Evolutionary conservation across 2,888 invertebrate genomes (phyloP).

Genomic region (Nesidiocoris tenuis): DNA sequence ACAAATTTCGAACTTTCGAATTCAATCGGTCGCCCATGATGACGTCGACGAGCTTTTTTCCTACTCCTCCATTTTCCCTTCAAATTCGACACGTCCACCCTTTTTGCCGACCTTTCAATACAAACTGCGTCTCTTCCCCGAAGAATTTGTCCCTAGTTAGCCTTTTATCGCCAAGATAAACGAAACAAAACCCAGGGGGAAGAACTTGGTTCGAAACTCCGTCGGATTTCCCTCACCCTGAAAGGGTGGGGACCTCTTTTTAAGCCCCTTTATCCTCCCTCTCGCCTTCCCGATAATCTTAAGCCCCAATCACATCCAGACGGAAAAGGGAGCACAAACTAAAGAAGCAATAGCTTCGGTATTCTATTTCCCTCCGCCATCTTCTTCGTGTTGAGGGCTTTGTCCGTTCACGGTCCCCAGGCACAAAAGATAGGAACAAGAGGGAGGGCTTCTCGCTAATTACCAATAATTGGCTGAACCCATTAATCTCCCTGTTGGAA

Average conservation of each 20-base stretch:
- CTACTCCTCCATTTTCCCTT: no score
- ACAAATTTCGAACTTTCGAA: no score
- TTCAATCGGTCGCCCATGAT: no score
- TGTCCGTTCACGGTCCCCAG: not conserved
- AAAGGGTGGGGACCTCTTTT: not conserved
- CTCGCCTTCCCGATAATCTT: not conserved
- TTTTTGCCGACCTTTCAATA: no score
- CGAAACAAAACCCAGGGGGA: not conserved
- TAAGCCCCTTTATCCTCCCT: not conserved
- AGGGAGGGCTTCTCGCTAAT: slow-evolving; percentile 10
- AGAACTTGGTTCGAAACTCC: not conserved
- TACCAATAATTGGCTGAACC: slow-evolving; percentile 34
- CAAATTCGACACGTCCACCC: no score
- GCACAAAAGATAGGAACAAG: slow-evolving; percentile 17
- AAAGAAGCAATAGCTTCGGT: not conserved
- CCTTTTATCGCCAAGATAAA: not conserved
- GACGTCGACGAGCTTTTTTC: no score
- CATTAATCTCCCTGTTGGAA: slow-evolving; percentile 28
- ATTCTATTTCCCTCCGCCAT: not conserved
- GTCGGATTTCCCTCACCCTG: not conserved
- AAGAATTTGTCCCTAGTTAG: not conserved
- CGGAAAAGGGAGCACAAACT: not conserved
- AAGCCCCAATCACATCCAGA: not conserved
- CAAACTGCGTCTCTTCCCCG: no score
- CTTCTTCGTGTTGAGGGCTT: not conserved